Base-by-base conservation (phyloP, 2,113 vertebrate genomes). In the Synchiropus splendidus region DNA sequence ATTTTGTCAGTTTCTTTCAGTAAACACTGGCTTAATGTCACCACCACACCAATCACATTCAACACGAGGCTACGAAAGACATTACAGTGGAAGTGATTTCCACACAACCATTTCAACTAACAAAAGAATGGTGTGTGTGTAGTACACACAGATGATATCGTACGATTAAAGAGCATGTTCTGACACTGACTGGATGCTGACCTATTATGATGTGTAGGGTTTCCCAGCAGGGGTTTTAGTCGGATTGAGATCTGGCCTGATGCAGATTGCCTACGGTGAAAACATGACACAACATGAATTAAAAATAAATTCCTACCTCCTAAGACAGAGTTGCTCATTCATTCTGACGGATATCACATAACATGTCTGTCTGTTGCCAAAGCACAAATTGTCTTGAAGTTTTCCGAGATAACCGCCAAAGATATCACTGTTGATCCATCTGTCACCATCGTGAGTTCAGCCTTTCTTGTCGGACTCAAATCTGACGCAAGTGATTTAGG, bases 321-420 rank as follows among this genome's bases (percentile, higher is more conserved):
- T 66, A 57, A 70, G 77, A 72, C 74, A 67, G 56, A 68, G 47
- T 69, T 68, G 46, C 73, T 70, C 67, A 73, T 80, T 75, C 70
- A 73, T 73, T 72, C 62, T 39, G 14, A 56, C 46, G 48, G 48
- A 52, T 70, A 75, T 84, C 79, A 58, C 67, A 76, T 84, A 65
- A 83, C 80, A 41, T 61, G 70, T 70, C 54, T 27, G 35, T 61
- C 51, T 84, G 78, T 83, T 87, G 80, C 77, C 83, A 86, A 82
- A 86, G 81, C 76, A 83, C 51, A 63, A 71, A 67, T 62, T 68
- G 63, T 70, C 67, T 72, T 43, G 64, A 61, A 72, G 53, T 61
- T 58, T 75, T 77, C 77, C 62, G 52, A 74, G 75, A 81, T 77
- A 72, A 72, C 54, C 69, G 74, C 32, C 45, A 13, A 42, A 51